Base-by-base conservation (phyloP, 2,888 invertebrate species). In the Diarsia brunnea region DNA sequence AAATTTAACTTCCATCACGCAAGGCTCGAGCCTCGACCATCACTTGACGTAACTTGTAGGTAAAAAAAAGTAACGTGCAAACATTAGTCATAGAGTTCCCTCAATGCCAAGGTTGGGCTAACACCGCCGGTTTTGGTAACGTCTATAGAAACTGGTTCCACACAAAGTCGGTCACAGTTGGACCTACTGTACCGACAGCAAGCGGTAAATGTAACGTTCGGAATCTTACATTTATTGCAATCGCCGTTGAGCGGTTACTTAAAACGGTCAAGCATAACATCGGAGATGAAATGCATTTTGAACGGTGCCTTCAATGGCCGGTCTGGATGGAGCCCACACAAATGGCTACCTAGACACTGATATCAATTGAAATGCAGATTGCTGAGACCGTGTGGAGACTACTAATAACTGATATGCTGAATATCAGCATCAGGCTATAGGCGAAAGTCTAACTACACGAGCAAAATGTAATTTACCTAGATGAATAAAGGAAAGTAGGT, bases 61-160 rank as follows among this genome's bases (percentile, higher is more conserved):
- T 55, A 75, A 75, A 83, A 83, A 83, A 87, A 87, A 89, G 88
- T 89, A 89, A 87, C 71, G 71, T 81, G 81, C 84, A 78, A 80
- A 88, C 81, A 90, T 95, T 94, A 94, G 92, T 95, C 95, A 95
- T 89, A 90, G 91, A 85, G 90, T 90, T 91, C 89, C 91, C 91
- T 90, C 96, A 95, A 94, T 96, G 95, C 95, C 96, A 96, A 96
- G 96, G 95, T 92, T 93, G 91, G 84, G 79, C 84, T 84, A 87
- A 84, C 84, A 82, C n/a, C 65, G 86, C 74, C 89, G 83, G 89
- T 90, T 93, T 93, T 90, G 90, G 91, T 90, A 86, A 88, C 81
- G 80, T 86, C 89, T 64, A 87, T 86, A 87, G 81, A 89, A 95
- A 95, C 95, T 90, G 93, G 95, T 95, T 93, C 88, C 79, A 83